phyloP scores from a whole-genome alignment of 92 coral and sea anemone genomes.

The Diadumene lineata region DNA sequence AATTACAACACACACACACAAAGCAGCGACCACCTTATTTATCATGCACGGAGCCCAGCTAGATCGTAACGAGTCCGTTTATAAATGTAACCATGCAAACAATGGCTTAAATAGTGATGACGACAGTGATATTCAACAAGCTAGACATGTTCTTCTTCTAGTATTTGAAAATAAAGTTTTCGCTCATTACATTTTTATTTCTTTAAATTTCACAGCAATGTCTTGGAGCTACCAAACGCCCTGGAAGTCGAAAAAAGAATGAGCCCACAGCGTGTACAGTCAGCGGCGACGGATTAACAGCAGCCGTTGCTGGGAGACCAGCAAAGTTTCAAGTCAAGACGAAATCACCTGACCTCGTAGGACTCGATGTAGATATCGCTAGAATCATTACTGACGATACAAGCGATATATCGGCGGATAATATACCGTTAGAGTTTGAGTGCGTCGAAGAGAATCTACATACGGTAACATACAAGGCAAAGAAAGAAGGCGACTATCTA shows the following conservation, averaged over 20 bases:
- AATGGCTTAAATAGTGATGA: too few relatives aligned
- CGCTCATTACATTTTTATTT: too few relatives aligned
- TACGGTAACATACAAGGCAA: constrained; percentile 69
- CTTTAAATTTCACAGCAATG: constrained; percentile 79
- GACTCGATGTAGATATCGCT: constrained; percentile 71
- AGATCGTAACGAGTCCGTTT: too few relatives aligned
- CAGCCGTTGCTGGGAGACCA: constrained; percentile 65
- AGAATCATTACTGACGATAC: constrained; percentile 55
- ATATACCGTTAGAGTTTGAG: constrained; percentile 70
- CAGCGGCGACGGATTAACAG: constrained; percentile 72
- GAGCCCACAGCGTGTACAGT: constrained; percentile 66
- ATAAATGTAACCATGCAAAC: too few relatives aligned
- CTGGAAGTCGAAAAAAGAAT: constrained; percentile 42
- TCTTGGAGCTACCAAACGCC: too few relatives aligned
- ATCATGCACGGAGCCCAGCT: too few relatives aligned
- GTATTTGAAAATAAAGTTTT: too few relatives aligned
- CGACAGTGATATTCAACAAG: too few relatives aligned
- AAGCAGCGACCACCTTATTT: too few relatives aligned
- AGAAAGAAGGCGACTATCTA: constrained; percentile 68
- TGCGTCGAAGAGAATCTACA: constrained; percentile 78
- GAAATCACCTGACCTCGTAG: constrained; percentile 73
- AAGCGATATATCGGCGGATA: constrained; percentile 47
- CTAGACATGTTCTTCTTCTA: too few relatives aligned
- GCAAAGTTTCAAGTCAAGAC: constrained; percentile 73
- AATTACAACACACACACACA: too few relatives aligned